Percentiles rank a stretch among this genome's conserved stretches.
phyloP scores from a whole-genome alignment of 2,113 vertebrate species.

The Cololabis saira region DNA sequence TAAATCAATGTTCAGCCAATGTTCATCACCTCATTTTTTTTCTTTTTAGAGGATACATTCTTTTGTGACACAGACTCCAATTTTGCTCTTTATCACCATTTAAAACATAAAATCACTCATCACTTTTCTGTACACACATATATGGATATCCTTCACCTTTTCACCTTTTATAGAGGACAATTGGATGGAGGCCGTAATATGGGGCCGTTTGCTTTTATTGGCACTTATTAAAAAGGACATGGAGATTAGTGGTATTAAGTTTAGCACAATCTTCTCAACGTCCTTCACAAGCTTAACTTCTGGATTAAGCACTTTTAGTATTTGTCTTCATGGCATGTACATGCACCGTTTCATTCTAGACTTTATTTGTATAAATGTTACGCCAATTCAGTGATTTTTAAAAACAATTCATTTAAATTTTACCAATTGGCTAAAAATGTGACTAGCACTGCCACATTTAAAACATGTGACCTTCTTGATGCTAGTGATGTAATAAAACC shows the following conservation, averaged over 20 bases:
- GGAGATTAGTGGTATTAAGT: slow-evolving; percentile 1
- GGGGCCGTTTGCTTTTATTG: slow-evolving; percentile 59
- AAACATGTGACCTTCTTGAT: slow-evolving; percentile 3
- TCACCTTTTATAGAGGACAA: slow-evolving; percentile 38
- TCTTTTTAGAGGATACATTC: slow-evolving; percentile 26
- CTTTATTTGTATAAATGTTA: neutral
- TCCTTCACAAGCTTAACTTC: slow-evolving; percentile 7
- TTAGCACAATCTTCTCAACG: neutral
- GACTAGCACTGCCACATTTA: slow-evolving; percentile 2
- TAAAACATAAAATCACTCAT: slow-evolving; percentile 24
- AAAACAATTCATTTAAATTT: slow-evolving; percentile 27
- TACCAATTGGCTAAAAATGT: slow-evolving; percentile 42
- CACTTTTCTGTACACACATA: slow-evolving; percentile 4
- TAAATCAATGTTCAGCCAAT: slow-evolving; percentile 50
- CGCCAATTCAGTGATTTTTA: slow-evolving; percentile 22
- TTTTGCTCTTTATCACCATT: slow-evolving; percentile 41
- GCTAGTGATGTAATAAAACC: no score
- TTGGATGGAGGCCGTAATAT: slow-evolving; percentile 29
- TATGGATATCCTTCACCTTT: slow-evolving; percentile 46
- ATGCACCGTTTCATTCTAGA: neutral
- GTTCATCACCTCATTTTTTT: neutral
- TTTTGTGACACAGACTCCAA: slow-evolving; percentile 33
- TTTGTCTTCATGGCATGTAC: neutral
- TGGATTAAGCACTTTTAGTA: neutral
- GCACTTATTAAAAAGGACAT: slow-evolving; percentile 55